A percentile compares a stretch with the other conserved stretches of the same genome.
Conservation (phyloP, 2,113 vertebrate genomes). For the Xenopus laevis region DNA sequence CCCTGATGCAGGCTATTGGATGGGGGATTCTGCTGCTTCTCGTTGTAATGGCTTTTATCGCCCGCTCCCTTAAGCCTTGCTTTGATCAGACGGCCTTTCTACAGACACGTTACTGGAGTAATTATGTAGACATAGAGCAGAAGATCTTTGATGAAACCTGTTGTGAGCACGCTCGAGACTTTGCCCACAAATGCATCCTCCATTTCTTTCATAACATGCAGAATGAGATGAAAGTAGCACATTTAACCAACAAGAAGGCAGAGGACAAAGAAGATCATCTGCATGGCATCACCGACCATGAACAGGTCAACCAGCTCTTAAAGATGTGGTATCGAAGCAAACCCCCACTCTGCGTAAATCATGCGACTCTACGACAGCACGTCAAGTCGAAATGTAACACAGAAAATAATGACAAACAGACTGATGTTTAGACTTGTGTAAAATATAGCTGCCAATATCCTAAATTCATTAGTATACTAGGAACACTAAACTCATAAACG, state of each 20-base stretch:
- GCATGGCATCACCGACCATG: conserved; percentile 68
- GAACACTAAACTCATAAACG: too few species aligned
- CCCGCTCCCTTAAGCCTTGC: conserved; percentile 80
- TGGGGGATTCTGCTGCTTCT: conserved; percentile 85
- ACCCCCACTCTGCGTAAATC: conserved; percentile 76
- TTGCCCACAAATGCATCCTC: conserved; percentile 83
- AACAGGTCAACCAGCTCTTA: conserved; percentile 79
- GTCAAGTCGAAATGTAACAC: conserved; percentile 1
- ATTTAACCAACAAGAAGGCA: conserved; percentile 32
- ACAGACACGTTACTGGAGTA: conserved; percentile 92
- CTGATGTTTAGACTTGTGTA: conserved; percentile 35
- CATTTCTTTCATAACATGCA: conserved; percentile 82
- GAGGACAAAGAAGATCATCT: conserved; percentile 62
- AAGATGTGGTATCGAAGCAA: conserved; percentile 77
- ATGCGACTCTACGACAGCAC: conserved; percentile 51
- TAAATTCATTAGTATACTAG: too few species aligned
- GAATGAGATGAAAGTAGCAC: conserved; percentile 59
- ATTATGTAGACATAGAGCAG: conserved; percentile 90
- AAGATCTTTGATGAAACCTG: conserved; percentile 93
- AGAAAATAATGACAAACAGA: conserved; percentile 41
- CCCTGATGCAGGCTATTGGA: conserved; percentile 74
- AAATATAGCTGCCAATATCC: too few species aligned
- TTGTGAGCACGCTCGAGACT: conserved; percentile 84
- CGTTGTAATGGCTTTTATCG: conserved; percentile 74
- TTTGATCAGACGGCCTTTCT: conserved; percentile 79